Conservation (phyloP, 2,113 vertebrate species). For the Cyrtonyx montezumae region DNA sequence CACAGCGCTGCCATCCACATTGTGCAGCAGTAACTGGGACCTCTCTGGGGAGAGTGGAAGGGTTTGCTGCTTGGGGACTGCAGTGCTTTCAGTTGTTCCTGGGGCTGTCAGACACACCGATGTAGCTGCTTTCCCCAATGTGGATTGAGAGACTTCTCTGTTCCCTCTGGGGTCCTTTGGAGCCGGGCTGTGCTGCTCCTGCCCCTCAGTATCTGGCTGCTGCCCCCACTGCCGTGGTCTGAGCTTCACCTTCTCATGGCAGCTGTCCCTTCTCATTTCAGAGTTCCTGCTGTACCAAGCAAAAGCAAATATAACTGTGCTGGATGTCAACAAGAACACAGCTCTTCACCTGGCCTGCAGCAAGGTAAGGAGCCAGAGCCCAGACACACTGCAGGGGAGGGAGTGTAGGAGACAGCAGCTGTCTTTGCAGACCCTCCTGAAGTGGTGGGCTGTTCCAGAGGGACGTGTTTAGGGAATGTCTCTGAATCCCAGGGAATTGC, state of each 20-base stretch:
- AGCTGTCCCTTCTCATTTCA: constrained; percentile 22
- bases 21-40: neutral
- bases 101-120: neutral
- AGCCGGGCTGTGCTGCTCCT: neutral
- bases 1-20: neutral
- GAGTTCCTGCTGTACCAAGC: constrained; percentile 92
- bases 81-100: neutral
- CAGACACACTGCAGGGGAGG: neutral
- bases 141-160: rapidly evolving
- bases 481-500: rapidly evolving
- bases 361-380: constrained; percentile 79
- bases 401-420: neutral
- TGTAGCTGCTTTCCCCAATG: rapidly evolving
- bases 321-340: constrained; percentile 95
- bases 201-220: rapidly evolving
- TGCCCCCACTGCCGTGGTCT: rapidly evolving
- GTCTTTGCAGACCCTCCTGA: neutral
- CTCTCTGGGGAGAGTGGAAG: too few relatives aligned
- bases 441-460: rapidly evolving
- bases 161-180: neutral
- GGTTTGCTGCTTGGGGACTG: neutral
- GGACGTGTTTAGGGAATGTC: rapidly evolving
- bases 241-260: neutral
- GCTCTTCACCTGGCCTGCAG: constrained; percentile 97
- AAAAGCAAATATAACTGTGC: constrained; percentile 90